Evolutionary conservation across 2,888 invertebrate species (phyloP).

Genomic region (Mallateleia sp.): DNA sequence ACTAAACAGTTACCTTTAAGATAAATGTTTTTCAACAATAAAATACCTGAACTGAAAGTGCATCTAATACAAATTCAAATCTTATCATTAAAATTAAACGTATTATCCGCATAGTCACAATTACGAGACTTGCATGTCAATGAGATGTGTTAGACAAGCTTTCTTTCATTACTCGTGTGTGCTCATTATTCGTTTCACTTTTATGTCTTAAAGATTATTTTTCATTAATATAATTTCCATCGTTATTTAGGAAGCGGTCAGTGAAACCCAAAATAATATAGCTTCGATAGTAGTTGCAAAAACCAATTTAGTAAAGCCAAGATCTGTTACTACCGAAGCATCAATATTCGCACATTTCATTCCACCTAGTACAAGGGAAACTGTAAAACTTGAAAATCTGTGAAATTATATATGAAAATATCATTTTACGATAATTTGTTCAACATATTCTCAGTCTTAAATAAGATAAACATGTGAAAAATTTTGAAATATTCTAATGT

Average conservation of each 20-base stretch:
- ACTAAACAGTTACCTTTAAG: too few relatives aligned
- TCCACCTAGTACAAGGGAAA: too few relatives aligned
- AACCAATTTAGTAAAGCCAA: slow-evolving; percentile 71
- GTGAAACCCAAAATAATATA: slow-evolving; percentile 83
- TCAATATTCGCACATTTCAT: too few relatives aligned
- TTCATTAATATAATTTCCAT: neutral
- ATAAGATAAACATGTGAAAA: too few relatives aligned
- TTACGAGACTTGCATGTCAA: slow-evolving; percentile 36
- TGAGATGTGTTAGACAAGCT: slow-evolving; percentile 20
- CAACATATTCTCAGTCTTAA: too few relatives aligned
- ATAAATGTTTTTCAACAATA: too few relatives aligned
- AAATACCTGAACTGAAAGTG: neutral
- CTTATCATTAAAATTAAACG: neutral
- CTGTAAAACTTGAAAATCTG: too few relatives aligned
- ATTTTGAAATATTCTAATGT: too few relatives aligned
- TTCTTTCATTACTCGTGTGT: slow-evolving; percentile 31
- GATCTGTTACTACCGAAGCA: slow-evolving; percentile 50
- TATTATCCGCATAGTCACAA: neutral
- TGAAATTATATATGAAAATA: too few relatives aligned
- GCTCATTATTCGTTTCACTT: slow-evolving; percentile 32
- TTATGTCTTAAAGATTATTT: neutral
- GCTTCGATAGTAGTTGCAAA: slow-evolving; percentile 82
- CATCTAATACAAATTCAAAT: neutral
- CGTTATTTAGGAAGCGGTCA: slow-evolving; percentile 82
- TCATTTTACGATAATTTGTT: too few relatives aligned